Evolutionary conservation across 1,140 invertebrate genomes (phyloP).

Genomic region (Lepidurus couesii): DNA sequence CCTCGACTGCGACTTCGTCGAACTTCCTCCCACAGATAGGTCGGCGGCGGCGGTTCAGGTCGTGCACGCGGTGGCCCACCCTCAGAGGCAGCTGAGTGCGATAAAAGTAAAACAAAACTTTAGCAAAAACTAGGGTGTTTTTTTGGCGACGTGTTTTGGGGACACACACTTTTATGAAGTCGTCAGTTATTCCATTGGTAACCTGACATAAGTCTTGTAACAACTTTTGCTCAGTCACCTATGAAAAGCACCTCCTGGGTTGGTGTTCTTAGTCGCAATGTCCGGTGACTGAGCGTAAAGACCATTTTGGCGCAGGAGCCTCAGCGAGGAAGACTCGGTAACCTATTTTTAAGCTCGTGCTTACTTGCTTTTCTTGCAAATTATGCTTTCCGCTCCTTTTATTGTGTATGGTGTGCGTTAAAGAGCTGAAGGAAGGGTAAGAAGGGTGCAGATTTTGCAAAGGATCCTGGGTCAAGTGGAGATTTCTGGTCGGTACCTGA

Average conservation of each 20-base stretch:
- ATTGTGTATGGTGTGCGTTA: neutral
- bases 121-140: neutral
- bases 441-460: neutral
- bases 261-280: slow-evolving; percentile 3
- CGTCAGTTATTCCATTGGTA: neutral
- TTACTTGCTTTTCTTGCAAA: slow-evolving; percentile 7
- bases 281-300: neutral
- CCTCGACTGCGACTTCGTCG: slow-evolving; percentile 52
- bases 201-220: neutral
- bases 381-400: neutral
- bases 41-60: slow-evolving; percentile 46
- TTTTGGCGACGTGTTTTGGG: neutral
- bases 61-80: slow-evolving; percentile 1
- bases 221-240: neutral
- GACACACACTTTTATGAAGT: neutral
- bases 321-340: neutral
- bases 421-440: neutral
- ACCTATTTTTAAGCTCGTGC: neutral
- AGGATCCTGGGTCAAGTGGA: neutral
- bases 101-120: neutral
- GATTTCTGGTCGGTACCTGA: too few relatives aligned
- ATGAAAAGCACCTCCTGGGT: neutral
- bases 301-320: slow-evolving; percentile 2
- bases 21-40: slow-evolving; percentile 67
- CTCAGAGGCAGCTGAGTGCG: neutral